A percentile compares a stretch with the other conserved stretches of the same genome.
Conservation (phyloP, 2,888 invertebrate genomes). For the Ectobius pallidus region DNA sequence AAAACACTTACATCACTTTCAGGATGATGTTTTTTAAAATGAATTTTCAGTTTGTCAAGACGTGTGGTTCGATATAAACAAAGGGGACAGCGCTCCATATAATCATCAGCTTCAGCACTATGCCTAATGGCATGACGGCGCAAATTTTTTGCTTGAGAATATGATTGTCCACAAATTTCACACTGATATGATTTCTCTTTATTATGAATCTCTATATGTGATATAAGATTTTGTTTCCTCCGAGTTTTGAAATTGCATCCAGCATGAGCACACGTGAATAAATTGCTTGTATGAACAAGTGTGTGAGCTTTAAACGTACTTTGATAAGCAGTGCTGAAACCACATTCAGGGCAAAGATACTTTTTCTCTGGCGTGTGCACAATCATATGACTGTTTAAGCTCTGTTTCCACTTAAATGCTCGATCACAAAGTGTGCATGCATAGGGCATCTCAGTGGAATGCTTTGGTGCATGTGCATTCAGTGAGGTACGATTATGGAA, state of each 20-base stretch:
- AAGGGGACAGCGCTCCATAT: conserved; percentile 53
- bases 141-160: conserved; percentile 62
- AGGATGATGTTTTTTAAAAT: conserved; percentile 49
- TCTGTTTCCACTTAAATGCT: conserved; percentile 65
- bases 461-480: conserved; percentile 60
- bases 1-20: conserved; percentile 26
- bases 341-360: conserved; percentile 63
- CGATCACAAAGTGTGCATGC: conserved; percentile 58
- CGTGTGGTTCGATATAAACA: conserved; percentile 59
- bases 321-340: conserved; percentile 62
- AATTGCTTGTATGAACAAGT: conserved; percentile 59
- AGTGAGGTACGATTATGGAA: conserved; percentile 60
- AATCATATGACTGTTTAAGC: conserved; percentile 61
- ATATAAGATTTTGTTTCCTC: conserved; percentile 61
- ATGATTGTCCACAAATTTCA: conserved; percentile 62
- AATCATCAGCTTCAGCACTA: conserved; percentile 37
- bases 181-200: conserved; percentile 63
- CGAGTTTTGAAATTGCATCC: conserved; percentile 58
- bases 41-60: conserved; percentile 61
- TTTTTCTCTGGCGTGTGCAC: conserved; percentile 59
- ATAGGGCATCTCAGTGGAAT: conserved; percentile 61
- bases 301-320: conserved; percentile 61
- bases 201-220: conserved; percentile 61
- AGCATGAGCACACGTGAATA: conserved; percentile 57
- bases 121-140: conserved; percentile 54